These are phyloP conservation scores for Rhinichthys osculus DNA, from an alignment of 2,797 vertebrate genomes.

Conservation along the genomic window DNA sequence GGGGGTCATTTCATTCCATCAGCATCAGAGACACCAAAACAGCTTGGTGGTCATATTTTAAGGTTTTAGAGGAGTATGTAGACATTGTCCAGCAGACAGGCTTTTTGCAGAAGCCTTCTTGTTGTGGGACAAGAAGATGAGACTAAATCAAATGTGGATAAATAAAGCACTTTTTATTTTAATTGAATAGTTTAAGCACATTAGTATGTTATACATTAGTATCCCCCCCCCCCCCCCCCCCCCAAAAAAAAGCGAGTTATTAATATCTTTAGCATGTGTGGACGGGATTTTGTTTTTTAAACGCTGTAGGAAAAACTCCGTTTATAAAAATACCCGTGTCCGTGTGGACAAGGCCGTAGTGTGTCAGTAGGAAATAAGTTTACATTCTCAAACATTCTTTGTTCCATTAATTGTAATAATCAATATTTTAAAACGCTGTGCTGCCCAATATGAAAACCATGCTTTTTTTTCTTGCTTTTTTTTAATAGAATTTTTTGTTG, in stretches of 20 bases:
- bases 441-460: not conserved
- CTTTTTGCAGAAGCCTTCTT: not conserved
- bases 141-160: not conserved
- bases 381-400: not conserved
- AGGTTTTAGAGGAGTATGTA: conserved; percentile 10
- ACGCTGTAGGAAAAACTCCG: too few species aligned
- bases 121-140: not conserved
- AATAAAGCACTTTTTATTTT: not conserved
- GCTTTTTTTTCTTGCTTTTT: too few species aligned
- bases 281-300: too few species aligned
- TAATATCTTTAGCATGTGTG: too few species aligned
- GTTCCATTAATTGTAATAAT: not conserved
- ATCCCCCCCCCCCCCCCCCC: too few species aligned
- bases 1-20: not conserved
- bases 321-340: too few species aligned
- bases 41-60: not conserved
- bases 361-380: not conserved
- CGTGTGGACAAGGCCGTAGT: too few species aligned
- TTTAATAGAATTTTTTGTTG: not conserved
- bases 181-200: not conserved
- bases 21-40: not conserved
- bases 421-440: not conserved
- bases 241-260: too few species aligned
- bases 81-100: not conserved
- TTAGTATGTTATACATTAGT: too few species aligned